Conservation (phyloP, 2,888 invertebrate genomes). For the Diaperis boleti region DNA sequence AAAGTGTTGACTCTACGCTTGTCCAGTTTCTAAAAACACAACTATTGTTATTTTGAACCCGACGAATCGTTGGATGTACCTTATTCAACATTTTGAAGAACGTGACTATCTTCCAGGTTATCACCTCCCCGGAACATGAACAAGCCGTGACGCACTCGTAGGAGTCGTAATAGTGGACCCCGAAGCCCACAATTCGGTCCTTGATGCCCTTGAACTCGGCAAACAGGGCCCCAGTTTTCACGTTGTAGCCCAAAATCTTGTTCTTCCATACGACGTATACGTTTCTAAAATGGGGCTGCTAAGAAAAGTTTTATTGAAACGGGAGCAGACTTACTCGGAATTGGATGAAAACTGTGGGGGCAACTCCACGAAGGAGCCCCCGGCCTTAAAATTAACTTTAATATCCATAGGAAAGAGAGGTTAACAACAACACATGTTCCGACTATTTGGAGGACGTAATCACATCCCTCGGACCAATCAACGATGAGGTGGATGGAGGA, state of each 20-base stretch:
- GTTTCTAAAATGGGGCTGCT: conserved; percentile 64
- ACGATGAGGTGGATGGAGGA: too few species aligned
- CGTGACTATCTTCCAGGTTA: conserved; percentile 71
- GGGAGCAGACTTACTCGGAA: conserved; percentile 71
- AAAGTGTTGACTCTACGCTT: conserved; percentile 48
- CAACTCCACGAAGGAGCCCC: conserved; percentile 72
- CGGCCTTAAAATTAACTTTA: conserved; percentile 71
- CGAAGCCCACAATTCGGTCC: conserved; percentile 68
- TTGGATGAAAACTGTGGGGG: conserved; percentile 74
- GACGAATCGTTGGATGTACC: conserved; percentile 57
- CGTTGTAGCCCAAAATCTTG: conserved; percentile 73
- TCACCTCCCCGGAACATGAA: conserved; percentile 69
- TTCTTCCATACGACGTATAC: conserved; percentile 73
- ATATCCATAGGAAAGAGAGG: conserved; percentile 52
- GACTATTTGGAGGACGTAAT: neutral
- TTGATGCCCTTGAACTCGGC: conserved; percentile 70
- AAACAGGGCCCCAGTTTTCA: conserved; percentile 74
- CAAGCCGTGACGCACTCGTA: conserved; percentile 69
- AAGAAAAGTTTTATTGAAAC: neutral
- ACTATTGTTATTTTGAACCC: neutral
- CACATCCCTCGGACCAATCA: too few species aligned
- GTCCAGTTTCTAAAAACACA: conserved; percentile 47
- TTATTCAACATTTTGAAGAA: conserved; percentile 67
- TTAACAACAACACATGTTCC: conserved; percentile 22
- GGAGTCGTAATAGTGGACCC: conserved; percentile 64